Evolutionary conservation across 2,888 invertebrate species (phyloP), one percentile per base, ranked within the genome.

Genomic region (Cremastobaeus sp.): DNA sequence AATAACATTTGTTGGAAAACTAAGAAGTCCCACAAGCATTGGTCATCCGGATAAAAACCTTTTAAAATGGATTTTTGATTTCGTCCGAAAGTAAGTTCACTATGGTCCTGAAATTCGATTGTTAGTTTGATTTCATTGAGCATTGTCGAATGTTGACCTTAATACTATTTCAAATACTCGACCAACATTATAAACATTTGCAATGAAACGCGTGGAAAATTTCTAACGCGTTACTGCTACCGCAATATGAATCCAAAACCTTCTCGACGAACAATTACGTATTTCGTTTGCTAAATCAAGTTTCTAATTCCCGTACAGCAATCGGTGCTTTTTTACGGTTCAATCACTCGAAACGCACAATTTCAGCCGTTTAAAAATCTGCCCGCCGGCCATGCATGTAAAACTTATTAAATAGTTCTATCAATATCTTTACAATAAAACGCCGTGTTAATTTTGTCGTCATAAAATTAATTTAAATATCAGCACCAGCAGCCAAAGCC

Each of bases 51-150:
- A n/a, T n/a, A n/a, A n/a, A n/a, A n/a, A n/a, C n/a, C n/a, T n/a
- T n/a, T n/a, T 64, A 25, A 65, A 34, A 57, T 11, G 0, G 9
- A 41, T 43, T 21, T 54, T 54, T 54, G 65, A 55, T 66, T 65
- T 37, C 21, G 9, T n/a, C 32, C 12, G 14, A 54, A 65, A 50
- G 17, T 6, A 47, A 64, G 11, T 15, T 6, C 34, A 17, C 25
- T 18, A 30, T 8, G 4, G 37, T 55, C 12, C 30, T 37, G 21
- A 47, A 54, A 65, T 37, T 65, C 47, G 25, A 14, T 65, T 12
- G 3, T 48, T 32, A 55, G 18, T 60, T 60, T 69, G 59, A 69
- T 69, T 69, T 43, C 37, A 54, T 69, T 69, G 68, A 69, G 68
- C 68, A 54, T 48, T n/a, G 25, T 59, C 18, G 21, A 50, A 50